Evolutionary conservation across 2,888 invertebrate genomes (phyloP), one percentile per base, ranked within the genome.

Genomic region (Byasa hedistus): DNA sequence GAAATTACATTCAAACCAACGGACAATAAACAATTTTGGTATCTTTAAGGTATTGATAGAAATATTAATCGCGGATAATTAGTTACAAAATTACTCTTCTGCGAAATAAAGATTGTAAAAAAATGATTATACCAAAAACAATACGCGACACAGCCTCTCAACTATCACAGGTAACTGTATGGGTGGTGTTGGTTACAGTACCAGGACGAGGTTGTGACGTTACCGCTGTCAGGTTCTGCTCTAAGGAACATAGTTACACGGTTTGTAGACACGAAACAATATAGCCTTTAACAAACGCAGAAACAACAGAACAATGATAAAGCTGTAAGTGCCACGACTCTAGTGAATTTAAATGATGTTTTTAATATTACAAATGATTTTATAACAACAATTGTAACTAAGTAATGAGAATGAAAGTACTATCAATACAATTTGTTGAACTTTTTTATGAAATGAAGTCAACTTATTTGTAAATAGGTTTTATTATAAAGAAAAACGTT

Each of bases 221-320:
- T 77, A 78, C 76, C 79, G 80, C 81, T 79, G 83, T 78, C 80
- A 82, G 84, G 87, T 89, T 89, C 83, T 87, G 85, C 84, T 77
- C 81, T 78, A 82, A 76, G 82, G 80, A 83, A 82, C 81, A 83
- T 82, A 84, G 85, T 85, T 82, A 82, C 84, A 89, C 84, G 90
- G 82, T 87, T 72, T 69, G 76, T 87, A 84, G 82, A 69, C 87
- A 86, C 80, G 73, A 73, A 78, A 88, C 87, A 87, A 88, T 84
- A 78, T 76, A 65, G 68, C 57, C 59, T 52, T 62, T 56, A 52
- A 57, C 57, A 59, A 64, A 67, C 39, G 60, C 17, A 58, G 51
- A 60, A 36, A 22, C n/a, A 52, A 48, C 36, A 59, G 39, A 63
- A 64, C 55, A 65, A 65, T 65, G 44, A 55, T 36, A 60, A 64